Evolutionary conservation across 2,113 vertebrate genomes (phyloP).

Genomic region (Peromyscus leucopus): DNA sequence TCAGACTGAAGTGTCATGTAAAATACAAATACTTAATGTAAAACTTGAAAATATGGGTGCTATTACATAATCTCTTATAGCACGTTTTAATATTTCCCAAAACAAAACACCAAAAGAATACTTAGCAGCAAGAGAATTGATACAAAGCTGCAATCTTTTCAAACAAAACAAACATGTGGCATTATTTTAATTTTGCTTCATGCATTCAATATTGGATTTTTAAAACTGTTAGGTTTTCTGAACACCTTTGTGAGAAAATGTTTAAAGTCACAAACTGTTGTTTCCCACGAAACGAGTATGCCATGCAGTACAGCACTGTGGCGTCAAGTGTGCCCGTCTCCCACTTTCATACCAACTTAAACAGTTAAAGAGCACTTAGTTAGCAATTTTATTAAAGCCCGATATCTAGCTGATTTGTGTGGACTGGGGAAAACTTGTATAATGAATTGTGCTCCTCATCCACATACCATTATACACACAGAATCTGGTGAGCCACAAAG

Average conservation of each 20-base stretch:
- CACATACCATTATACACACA: fast-evolving
- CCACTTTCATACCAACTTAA: background rate
- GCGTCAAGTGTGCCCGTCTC: background rate
- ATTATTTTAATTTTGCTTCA: slow-evolving; percentile 47
- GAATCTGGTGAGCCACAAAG: background rate
- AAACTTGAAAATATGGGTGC: background rate
- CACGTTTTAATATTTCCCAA: background rate
- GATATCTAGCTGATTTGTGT: background rate
- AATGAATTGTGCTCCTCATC: background rate
- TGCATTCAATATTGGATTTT: background rate
- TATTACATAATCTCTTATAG: background rate
- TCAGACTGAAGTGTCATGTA: background rate
- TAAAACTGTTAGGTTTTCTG: slow-evolving; percentile 49
- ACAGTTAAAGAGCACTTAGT: background rate
- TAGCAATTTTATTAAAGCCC: background rate
- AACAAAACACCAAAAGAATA: background rate
- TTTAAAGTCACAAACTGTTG: background rate
- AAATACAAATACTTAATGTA: background rate
- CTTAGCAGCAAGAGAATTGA: slow-evolving; percentile 31
- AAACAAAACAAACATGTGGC: background rate
- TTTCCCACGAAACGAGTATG: background rate
- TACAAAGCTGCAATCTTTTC: background rate
- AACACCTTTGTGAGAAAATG: slow-evolving; percentile 9
- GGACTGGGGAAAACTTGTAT: background rate
- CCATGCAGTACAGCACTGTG: background rate